Evolutionary conservation across 35 echinoderm and acorn worm genomes (phyloP).

Genomic region (Ptychodera flava): DNA sequence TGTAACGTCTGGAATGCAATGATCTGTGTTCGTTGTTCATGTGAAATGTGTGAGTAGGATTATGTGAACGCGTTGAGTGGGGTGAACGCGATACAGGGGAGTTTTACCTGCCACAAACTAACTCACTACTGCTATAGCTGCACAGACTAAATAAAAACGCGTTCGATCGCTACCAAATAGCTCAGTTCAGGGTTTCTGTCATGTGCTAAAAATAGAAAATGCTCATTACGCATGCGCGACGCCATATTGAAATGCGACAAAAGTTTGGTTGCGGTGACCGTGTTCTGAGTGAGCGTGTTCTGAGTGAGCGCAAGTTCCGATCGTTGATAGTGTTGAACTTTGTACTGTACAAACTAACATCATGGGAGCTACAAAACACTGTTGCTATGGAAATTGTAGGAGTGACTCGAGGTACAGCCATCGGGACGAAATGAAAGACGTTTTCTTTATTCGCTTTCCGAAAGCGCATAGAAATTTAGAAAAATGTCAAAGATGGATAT

Average conservation of each 20-base stretch:
- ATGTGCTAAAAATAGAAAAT: too few relatives aligned
- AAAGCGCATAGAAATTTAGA: background rate
- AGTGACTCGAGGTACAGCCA: background rate
- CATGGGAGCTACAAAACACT: background rate
- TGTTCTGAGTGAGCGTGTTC: background rate
- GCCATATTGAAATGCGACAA: background rate
- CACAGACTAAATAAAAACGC: too few relatives aligned
- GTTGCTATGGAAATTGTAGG: background rate
- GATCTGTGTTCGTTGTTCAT: too few relatives aligned
- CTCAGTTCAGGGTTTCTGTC: too few relatives aligned
- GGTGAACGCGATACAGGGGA: too few relatives aligned
- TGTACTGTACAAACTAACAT: background rate
- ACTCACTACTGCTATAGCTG: too few relatives aligned
- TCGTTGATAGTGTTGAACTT: background rate
- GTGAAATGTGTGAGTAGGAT: too few relatives aligned
- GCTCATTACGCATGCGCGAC: background rate
- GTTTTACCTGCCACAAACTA: too few relatives aligned
- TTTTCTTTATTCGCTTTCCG: background rate
- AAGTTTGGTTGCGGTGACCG: too few relatives aligned
- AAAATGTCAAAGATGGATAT: background rate
- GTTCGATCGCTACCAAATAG: too few relatives aligned
- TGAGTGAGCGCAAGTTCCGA: background rate
- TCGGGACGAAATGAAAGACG: background rate
- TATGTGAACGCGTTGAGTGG: too few relatives aligned
- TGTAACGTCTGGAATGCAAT: too few relatives aligned